Conservation (phyloP, 2,113 vertebrate genomes). For the Thunnus maccoyii region DNA sequence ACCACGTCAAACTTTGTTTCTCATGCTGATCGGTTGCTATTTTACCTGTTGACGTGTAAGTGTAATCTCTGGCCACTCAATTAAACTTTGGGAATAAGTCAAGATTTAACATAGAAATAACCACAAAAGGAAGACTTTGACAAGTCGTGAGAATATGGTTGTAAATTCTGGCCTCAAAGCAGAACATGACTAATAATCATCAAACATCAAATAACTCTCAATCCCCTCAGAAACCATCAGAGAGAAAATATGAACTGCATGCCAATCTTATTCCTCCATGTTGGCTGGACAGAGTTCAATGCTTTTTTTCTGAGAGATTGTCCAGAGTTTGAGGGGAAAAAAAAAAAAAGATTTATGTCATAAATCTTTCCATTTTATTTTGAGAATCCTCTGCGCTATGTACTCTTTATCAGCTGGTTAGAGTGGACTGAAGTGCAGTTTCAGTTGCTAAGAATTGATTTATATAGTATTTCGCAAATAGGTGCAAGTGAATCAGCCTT, state of each 20-base stretch:
- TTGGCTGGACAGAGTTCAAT: slow-evolving; percentile 67
- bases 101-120: slow-evolving; percentile 24
- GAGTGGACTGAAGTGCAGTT: not conserved
- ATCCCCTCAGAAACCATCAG: slow-evolving; percentile 75
- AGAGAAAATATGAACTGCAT: slow-evolving; percentile 62
- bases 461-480: slow-evolving; percentile 17
- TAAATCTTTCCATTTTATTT: slow-evolving; percentile 65
- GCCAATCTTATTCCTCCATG: slow-evolving; percentile 67
- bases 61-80: not conserved
- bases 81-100: slow-evolving; percentile 12
- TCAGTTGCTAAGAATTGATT: not conserved
- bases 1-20: not conserved
- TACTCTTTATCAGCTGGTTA: slow-evolving; percentile 7
- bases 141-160: slow-evolving; percentile 64
- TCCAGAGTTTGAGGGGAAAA: slow-evolving; percentile 39
- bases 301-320: slow-evolving; percentile 48
- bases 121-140: slow-evolving; percentile 29
- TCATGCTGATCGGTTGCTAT: not conserved
- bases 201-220: slow-evolving; percentile 74
- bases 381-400: slow-evolving; percentile 27
- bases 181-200: slow-evolving; percentile 68
- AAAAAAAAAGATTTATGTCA: slow-evolving; percentile 13
- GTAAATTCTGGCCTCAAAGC: slow-evolving; percentile 57
- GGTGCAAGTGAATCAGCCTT: not conserved
- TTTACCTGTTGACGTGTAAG: slow-evolving; percentile 20